Percentiles rank a stretch among this genome's conserved stretches.
These are phyloP conservation scores for Chionomys nivalis DNA, from an alignment of 2,113 vertebrate genomes.

Conservation along the genomic window DNA sequence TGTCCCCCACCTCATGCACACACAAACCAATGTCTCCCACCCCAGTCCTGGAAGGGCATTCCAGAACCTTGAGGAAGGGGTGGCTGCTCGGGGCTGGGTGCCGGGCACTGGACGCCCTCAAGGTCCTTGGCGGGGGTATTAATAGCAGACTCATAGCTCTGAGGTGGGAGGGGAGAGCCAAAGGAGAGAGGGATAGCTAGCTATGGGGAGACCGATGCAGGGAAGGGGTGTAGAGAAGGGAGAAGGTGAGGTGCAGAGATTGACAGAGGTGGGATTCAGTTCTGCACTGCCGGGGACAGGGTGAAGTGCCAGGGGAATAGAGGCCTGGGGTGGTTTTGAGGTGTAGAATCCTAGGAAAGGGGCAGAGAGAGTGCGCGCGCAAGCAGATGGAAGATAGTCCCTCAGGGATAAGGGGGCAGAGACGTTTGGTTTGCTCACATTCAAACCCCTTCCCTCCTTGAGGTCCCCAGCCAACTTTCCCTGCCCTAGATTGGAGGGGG, in stretches of 20 bases:
- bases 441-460: not conserved
- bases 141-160: constrained; percentile 78
- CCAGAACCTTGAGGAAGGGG: constrained; percentile 59
- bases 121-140: constrained; percentile 77
- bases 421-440: not conserved
- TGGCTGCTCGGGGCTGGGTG: constrained; percentile 22
- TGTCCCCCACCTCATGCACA: not conserved
- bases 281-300: constrained; percentile 35
- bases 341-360: not conserved
- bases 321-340: constrained; percentile 4
- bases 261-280: constrained; percentile 11
- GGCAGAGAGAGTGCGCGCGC: not conserved
- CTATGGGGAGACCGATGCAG: not conserved
- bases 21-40: not conserved
- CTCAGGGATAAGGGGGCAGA: not conserved
- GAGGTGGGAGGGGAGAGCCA: constrained; percentile 52
- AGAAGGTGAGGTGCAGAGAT: constrained; percentile 25
- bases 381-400: not conserved
- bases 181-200: constrained; percentile 12
- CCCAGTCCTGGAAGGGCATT: constrained; percentile 56
- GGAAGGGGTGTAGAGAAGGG: constrained; percentile 16
- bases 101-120: constrained; percentile 70
- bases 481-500: constrained; percentile 56
- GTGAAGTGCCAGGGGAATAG: not conserved
- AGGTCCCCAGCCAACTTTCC: constrained; percentile 60